phyloP scores from a whole-genome alignment of 2,888 invertebrate genomes.

The Stenotaenia linearis region DNA sequence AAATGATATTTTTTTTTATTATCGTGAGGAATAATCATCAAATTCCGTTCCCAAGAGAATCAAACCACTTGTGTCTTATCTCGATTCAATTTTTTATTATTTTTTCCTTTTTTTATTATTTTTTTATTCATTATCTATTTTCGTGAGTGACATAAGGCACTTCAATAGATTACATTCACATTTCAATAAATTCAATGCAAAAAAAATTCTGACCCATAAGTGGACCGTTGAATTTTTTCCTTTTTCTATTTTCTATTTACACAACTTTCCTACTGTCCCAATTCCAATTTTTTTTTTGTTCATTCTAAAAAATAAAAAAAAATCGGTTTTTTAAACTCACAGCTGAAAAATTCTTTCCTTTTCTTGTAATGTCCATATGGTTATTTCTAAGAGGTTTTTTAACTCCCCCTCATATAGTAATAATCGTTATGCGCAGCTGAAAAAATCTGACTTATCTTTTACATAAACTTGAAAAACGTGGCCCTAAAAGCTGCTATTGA shows the following conservation, averaged over 20 bases:
- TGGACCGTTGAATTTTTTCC: not conserved
- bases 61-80: conserved; percentile 19
- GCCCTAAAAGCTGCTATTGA: not conserved
- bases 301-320: not conserved
- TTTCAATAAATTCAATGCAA: not conserved
- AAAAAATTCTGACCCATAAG: not conserved
- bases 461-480: not conserved
- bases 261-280: not conserved
- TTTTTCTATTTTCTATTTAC: not conserved
- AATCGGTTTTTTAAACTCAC: not conserved
- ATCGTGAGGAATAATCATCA: conserved; percentile 21
- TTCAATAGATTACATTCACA: conserved; percentile 11
- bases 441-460: conserved; percentile 8
- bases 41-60: conserved; percentile 26
- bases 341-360: not conserved
- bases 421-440: conserved; percentile 17
- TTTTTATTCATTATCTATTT: conserved; percentile 12
- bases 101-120: not conserved
- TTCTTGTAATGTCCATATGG: not conserved
- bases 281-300: not conserved
- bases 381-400: not conserved
- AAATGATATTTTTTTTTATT: conserved; percentile 11
- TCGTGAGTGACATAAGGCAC: conserved; percentile 26
- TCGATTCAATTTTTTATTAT: not conserved
- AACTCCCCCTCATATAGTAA: not conserved